These are phyloP conservation scores for Chydorus sphaericus DNA, from an alignment of 2,888 invertebrate genomes.

Conservation along the genomic window DNA sequence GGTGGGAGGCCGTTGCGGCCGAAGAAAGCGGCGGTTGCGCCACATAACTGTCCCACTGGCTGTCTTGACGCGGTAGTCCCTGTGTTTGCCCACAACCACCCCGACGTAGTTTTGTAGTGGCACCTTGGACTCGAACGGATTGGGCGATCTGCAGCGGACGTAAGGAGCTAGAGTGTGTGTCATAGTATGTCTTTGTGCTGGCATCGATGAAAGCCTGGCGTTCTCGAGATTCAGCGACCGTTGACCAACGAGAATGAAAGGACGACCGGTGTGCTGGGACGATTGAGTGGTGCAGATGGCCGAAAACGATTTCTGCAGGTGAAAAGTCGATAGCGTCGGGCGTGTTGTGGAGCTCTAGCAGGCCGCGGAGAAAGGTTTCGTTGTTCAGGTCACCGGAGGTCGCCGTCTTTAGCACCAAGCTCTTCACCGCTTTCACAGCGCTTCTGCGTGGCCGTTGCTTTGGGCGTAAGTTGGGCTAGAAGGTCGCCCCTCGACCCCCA, in stretches of 20 bases:
- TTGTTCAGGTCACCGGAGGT: background rate
- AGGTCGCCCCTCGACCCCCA: conserved; percentile 1
- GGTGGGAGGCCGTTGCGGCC: background rate
- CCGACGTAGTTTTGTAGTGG: background rate
- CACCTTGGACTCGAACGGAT: background rate
- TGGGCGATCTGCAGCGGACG: background rate
- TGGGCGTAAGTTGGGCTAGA: conserved; percentile 9
- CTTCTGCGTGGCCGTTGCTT: conserved; percentile 8
- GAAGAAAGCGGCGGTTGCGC: background rate
- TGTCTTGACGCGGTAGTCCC: background rate
- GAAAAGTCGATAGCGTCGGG: background rate
- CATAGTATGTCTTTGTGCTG: background rate
- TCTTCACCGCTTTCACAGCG: background rate
- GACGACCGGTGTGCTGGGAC: background rate
- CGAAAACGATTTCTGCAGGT: no score
- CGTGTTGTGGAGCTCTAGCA: background rate
- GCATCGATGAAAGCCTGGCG: background rate
- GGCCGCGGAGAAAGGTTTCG: background rate
- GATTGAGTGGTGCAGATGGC: background rate
- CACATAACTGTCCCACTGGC: background rate
- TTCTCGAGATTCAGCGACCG: background rate
- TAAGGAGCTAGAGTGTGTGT: background rate
- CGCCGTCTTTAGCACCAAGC: background rate
- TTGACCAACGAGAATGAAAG: background rate
- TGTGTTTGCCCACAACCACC: background rate